phyloP scores from a whole-genome alignment of 2,797 vertebrate species.

The Psittacula echo region DNA sequence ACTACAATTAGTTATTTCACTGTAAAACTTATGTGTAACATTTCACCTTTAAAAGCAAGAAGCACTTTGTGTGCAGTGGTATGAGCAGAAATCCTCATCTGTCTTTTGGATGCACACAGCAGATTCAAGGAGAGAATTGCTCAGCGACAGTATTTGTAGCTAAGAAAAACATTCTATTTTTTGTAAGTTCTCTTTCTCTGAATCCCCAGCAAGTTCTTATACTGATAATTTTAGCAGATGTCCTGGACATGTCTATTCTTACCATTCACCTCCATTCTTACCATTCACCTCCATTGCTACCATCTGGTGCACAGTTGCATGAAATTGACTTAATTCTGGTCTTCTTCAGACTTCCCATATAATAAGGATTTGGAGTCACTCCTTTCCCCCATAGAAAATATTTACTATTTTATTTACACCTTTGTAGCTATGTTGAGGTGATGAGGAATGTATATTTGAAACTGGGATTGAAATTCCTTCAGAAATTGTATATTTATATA shows the following conservation, averaged over 20 bases:
- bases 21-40: neutral
- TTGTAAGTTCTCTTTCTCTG: neutral
- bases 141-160: neutral
- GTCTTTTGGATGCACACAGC: neutral
- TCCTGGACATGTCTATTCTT: neutral
- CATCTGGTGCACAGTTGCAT: neutral
- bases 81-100: neutral
- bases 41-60: neutral
- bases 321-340: neutral
- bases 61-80: neutral
- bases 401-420: neutral
- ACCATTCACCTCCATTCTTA: too few relatives aligned
- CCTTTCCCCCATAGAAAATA: neutral
- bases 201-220: neutral
- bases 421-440: neutral
- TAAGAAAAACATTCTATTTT: neutral
- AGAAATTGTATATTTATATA: too few relatives aligned
- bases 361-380: neutral
- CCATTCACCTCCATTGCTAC: neutral
- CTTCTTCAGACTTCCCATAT: neutral
- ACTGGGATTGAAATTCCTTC: neutral
- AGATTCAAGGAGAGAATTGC: neutral
- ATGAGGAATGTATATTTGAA: neutral
- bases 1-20: neutral
- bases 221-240: neutral